Conservation (phyloP, 2,888 invertebrate species). For the Euspilapteryx auroguttella region DNA sequence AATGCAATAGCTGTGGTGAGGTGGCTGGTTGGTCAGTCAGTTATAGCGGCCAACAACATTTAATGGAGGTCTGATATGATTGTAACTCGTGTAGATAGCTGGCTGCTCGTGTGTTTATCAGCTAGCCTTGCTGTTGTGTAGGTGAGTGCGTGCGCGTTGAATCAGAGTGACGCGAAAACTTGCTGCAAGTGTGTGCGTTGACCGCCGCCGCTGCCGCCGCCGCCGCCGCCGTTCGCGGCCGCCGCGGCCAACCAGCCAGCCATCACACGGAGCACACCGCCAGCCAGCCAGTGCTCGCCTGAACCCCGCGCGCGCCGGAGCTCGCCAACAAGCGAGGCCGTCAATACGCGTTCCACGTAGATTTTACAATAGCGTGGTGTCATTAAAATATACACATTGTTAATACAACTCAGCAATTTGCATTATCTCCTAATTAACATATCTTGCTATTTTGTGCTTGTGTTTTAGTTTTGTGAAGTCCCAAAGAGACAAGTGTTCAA, state of each 20-base stretch:
- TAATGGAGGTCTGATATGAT: no score
- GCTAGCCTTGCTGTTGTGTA: slow-evolving; percentile 9
- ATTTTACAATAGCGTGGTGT: slow-evolving; percentile 7
- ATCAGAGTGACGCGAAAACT: slow-evolving; percentile 50
- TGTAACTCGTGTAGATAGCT: no score
- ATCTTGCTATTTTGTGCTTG: slow-evolving; percentile 4
- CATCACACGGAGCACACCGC: slow-evolving; percentile 10
- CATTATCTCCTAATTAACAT: no score
- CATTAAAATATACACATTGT: neutral
- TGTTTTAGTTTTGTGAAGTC: neutral
- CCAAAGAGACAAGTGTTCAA: no score
- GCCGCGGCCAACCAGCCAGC: slow-evolving; percentile 9
- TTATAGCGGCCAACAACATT: no score
- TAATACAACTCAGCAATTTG: neutral
- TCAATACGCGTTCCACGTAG: slow-evolving; percentile 10
- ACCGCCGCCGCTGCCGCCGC: slow-evolving; percentile 12
- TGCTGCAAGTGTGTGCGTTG: slow-evolving; percentile 23
- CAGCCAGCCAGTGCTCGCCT: slow-evolving; percentile 31
- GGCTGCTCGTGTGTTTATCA: slow-evolving; percentile 13
- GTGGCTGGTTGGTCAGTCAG: no score
- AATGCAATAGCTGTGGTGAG: no score
- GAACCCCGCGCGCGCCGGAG: slow-evolving; percentile 23
- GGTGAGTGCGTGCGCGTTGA: slow-evolving; percentile 46
- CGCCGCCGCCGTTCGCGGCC: slow-evolving; percentile 9
- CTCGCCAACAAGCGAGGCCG: slow-evolving; percentile 6